These are phyloP conservation scores for Rhombomys opimus DNA, from an alignment of 2,113 vertebrate species.

Conservation along the genomic window DNA sequence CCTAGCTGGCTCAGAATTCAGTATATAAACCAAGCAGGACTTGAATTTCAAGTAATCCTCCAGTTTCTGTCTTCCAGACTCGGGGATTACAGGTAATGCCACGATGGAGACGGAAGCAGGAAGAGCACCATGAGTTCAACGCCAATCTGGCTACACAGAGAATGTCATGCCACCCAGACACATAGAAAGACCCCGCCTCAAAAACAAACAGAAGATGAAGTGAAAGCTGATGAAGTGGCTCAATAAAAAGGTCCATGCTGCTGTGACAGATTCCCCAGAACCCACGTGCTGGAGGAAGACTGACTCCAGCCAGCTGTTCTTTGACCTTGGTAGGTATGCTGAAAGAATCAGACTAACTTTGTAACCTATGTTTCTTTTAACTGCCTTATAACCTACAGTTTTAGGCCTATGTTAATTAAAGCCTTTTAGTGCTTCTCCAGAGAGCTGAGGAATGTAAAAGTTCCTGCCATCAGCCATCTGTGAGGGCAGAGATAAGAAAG, in stretches of 20 bases:
- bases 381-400: too few species aligned
- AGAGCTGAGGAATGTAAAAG: too few species aligned
- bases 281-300: not conserved
- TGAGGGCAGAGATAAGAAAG: too few species aligned
- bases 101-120: not conserved
- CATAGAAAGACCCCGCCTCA: not conserved
- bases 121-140: not conserved
- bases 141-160: not conserved
- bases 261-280: not conserved
- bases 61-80: not conserved
- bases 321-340: not conserved
- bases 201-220: not conserved
- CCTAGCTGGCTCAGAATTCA: too few species aligned
- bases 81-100: not conserved
- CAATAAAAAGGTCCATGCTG: not conserved
- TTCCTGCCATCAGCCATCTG: too few species aligned
- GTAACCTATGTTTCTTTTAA: too few species aligned
- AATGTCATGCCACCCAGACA: not conserved
- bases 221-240: not conserved
- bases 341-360: too few species aligned
- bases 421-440: too few species aligned
- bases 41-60: not conserved
- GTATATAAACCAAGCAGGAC: too few species aligned
- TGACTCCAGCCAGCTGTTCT: not conserved
- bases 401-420: too few species aligned